These are phyloP conservation scores for Melanaphis sacchari DNA, from an alignment of 1,140 invertebrate genomes.

Conservation along the genomic window DNA sequence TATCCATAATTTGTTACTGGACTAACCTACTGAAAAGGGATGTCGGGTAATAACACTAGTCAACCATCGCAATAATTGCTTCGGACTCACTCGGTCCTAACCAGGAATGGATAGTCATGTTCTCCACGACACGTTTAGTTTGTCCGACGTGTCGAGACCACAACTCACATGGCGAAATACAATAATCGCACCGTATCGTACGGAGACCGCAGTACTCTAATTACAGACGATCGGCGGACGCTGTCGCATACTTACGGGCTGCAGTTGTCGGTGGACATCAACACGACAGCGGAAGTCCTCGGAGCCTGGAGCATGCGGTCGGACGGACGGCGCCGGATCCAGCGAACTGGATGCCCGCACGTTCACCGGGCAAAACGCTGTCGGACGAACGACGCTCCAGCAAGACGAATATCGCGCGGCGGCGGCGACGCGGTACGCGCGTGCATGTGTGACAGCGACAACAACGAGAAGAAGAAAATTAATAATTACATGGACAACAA, in stretches of 20 bases:
- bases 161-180: background rate
- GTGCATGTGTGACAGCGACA: too few relatives aligned
- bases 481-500: slow-evolving; percentile 4
- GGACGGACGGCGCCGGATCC: background rate
- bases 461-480: background rate
- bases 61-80: background rate
- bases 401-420: background rate
- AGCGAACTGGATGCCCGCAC: background rate
- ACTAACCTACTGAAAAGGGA: background rate
- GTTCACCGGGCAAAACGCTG: background rate
- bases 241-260: background rate
- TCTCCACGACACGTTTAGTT: background rate
- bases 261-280: background rate
- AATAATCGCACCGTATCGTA: background rate
- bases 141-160: background rate
- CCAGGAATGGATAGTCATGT: background rate
- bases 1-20: background rate
- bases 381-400: background rate
- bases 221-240: too few relatives aligned
- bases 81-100: background rate
- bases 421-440: too few relatives aligned
- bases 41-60: background rate
- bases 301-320: background rate
- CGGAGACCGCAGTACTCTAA: background rate
- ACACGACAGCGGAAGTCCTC: background rate